Conservation (phyloP, 2,113 vertebrate genomes). For the Anoura caudifer region DNA sequence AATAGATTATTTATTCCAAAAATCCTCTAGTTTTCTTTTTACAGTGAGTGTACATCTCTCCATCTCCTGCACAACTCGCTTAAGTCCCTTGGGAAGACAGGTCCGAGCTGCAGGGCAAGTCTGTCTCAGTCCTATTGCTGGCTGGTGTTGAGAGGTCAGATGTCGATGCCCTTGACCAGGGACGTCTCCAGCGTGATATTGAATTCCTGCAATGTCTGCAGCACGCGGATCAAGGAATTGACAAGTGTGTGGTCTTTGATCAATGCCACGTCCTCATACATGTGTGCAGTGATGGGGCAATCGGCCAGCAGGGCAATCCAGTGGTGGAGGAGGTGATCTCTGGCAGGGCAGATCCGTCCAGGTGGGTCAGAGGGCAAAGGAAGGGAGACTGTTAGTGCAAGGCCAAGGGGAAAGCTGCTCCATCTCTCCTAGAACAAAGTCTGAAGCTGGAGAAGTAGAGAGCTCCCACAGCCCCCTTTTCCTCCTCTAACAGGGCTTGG, state of each 20-base stretch:
- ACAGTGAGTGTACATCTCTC: constrained; percentile 82
- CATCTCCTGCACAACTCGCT: constrained; percentile 73
- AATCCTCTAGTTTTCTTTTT: constrained; percentile 80
- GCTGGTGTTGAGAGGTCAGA: constrained; percentile 80
- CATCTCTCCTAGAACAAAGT: not conserved
- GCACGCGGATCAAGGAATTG: constrained; percentile 96
- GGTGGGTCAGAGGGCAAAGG: not conserved
- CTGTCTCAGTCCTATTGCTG: not conserved
- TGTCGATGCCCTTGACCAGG: constrained; percentile 96
- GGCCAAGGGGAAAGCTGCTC: not conserved
- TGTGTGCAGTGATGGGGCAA: constrained; percentile 96
- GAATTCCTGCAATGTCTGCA: constrained; percentile 99
- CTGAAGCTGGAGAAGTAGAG: not conserved
- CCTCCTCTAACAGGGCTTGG: not conserved
- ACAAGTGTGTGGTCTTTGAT: constrained; percentile 97
- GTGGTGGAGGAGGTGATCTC: constrained; percentile 97
- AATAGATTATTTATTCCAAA: constrained; percentile 87
- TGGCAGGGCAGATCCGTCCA: constrained; percentile 60
- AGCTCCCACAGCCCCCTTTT: not conserved
- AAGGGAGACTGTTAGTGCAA: not conserved
- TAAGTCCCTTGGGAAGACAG: constrained; percentile 73
- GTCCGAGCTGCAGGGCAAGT: constrained; percentile 58
- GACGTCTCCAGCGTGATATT: constrained; percentile 98
- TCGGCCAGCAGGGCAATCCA: constrained; percentile 98
- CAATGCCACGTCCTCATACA: constrained; percentile 96